These are phyloP conservation scores for Cyclargus thomasi DNA, from an alignment of 1,140 invertebrate genomes.

Conservation along the genomic window DNA sequence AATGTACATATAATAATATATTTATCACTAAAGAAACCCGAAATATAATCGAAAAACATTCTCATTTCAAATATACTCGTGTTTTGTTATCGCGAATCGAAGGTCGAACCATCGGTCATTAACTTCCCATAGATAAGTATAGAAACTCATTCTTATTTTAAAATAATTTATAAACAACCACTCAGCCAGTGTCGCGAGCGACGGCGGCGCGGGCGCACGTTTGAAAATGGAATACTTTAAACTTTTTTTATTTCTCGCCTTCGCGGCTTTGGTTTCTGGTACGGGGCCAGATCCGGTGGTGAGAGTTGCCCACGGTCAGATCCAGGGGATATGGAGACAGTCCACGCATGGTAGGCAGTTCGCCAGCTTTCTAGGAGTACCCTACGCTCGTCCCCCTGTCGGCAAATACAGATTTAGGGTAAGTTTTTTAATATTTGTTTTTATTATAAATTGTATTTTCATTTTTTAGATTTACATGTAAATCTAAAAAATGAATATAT, in stretches of 20 bases:
- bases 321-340: conserved; percentile 15
- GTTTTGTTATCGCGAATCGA: not conserved
- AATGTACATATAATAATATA: no score
- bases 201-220: not conserved
- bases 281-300: conserved; percentile 4
- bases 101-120: not conserved
- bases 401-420: conserved; percentile 73
- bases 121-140: not conserved
- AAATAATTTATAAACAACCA: not conserved
- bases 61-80: not conserved
- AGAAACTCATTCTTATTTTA: not conserved
- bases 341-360: conserved; percentile 49
- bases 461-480: no score
- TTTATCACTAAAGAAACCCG: no score
- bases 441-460: no score
- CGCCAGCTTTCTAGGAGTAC: conserved; percentile 76
- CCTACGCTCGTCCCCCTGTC: conserved; percentile 76
- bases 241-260: not conserved
- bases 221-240: not conserved
- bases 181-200: not conserved
- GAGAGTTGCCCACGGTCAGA: not conserved
- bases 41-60: no score
- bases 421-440: conserved; percentile 33
- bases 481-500: no score
- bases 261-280: not conserved